These are phyloP conservation scores for Epirrhoe alternata DNA, from an alignment of 2,888 invertebrate species.

Conservation along the genomic window DNA sequence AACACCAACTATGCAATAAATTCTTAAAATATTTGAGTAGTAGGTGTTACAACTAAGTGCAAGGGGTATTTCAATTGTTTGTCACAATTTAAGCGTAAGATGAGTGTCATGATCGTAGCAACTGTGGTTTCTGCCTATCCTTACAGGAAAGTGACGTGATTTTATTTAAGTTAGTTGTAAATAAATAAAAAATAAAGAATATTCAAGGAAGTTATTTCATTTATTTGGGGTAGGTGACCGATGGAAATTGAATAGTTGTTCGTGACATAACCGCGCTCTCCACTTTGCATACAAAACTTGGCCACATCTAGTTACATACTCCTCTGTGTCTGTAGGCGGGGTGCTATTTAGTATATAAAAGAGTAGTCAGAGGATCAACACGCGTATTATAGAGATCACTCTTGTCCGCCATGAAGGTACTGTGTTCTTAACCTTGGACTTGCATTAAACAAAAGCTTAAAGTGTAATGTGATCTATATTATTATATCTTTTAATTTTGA, in stretches of 20 bases:
- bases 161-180: neutral
- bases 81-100: too few relatives aligned
- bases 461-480: constrained; percentile 35
- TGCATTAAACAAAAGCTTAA: constrained; percentile 25
- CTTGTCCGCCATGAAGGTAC: constrained; percentile 76
- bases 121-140: too few relatives aligned
- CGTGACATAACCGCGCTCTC: constrained; percentile 31
- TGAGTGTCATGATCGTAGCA: too few relatives aligned
- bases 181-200: neutral
- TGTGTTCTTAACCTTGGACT: constrained; percentile 42
- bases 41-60: too few relatives aligned
- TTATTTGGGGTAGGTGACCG: constrained; percentile 1
- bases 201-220: neutral
- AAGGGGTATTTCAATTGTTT: too few relatives aligned
- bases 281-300: constrained; percentile 42
- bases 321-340: constrained; percentile 69
- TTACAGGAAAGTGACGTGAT: neutral
- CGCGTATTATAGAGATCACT: constrained; percentile 65
- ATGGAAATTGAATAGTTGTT: constrained; percentile 17
- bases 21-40: too few relatives aligned
- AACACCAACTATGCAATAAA: too few relatives aligned
- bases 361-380: constrained; percentile 60
- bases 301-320: constrained; percentile 64
- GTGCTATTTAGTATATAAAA: constrained; percentile 71
- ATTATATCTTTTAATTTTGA: constrained; percentile 15